A percentile compares a stretch with the other conserved stretches of the same genome.
Conservation (phyloP, 2,113 vertebrate species). For the Bungarus multicinctus region DNA sequence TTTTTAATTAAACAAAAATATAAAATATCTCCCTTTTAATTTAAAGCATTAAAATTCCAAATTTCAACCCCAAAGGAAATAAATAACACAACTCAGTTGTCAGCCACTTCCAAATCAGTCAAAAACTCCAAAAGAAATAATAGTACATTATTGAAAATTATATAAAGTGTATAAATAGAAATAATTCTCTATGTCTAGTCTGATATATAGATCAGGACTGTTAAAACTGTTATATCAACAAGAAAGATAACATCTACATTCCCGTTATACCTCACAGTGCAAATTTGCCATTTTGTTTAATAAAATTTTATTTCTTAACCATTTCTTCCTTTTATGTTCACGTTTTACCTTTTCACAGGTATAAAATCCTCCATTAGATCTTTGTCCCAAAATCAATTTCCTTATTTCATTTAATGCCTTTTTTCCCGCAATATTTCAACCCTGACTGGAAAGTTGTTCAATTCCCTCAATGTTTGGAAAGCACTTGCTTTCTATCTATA, state of each 20-base stretch:
- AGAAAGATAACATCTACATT: background rate
- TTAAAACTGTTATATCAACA: background rate
- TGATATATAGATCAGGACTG: background rate
- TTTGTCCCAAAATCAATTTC: background rate
- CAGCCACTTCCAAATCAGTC: background rate
- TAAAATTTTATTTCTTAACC: background rate
- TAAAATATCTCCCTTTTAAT: background rate
- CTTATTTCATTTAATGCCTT: background rate
- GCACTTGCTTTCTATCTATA: background rate
- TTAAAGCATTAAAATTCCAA: background rate
- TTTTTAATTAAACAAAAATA: background rate
- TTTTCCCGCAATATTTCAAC: background rate
- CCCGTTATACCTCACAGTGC: background rate
- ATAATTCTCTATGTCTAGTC: background rate
- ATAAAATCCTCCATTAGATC: background rate
- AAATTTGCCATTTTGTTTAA: background rate
- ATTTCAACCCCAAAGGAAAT: background rate
- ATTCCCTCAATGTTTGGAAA: background rate
- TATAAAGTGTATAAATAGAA: background rate
- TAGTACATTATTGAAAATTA: background rate
- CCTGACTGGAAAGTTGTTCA: background rate
- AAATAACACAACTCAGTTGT: background rate
- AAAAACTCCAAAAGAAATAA: background rate
- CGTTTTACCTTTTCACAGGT: background rate
- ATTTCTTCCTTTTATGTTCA: background rate